A percentile compares a stretch with the other conserved stretches of the same genome.
phyloP scores from a whole-genome alignment of 1,140 invertebrate species.

The Philotrypesis tridentata region DNA sequence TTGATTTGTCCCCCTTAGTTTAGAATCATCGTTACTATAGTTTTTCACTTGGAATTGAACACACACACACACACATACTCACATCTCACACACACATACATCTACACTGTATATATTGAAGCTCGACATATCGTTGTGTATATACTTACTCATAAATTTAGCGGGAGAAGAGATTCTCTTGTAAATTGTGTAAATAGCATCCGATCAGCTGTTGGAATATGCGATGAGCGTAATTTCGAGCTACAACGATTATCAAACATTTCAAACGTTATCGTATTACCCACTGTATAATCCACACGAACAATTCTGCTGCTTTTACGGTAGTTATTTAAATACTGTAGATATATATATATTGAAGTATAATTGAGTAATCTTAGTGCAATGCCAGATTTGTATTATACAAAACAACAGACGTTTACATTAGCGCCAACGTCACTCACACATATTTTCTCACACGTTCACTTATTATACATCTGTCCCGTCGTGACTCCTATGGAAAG shows the following conservation, averaged over 20 bases:
- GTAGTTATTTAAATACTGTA: constrained; percentile 35
- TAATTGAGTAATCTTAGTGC: constrained; percentile 34
- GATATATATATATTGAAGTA: constrained; percentile 6
- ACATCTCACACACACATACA: too few relatives aligned
- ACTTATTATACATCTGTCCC: too few relatives aligned
- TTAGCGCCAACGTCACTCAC: not conserved
- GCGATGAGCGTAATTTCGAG: not conserved
- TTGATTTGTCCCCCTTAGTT: constrained; percentile 19
- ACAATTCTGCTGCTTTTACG: constrained; percentile 29
- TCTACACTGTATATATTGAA: constrained; percentile 2
- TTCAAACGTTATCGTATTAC: not conserved
- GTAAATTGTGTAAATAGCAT: too few relatives aligned
- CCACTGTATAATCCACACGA: not conserved
- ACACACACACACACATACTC: not conserved
- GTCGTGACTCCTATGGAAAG: not conserved
- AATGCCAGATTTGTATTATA: constrained; percentile 4
- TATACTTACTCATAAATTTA: too few relatives aligned
- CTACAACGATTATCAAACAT: not conserved
- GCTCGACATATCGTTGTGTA: constrained; percentile 3
- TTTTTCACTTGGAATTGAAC: constrained; percentile 30
- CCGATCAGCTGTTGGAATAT: too few relatives aligned
- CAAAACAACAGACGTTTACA: not conserved
- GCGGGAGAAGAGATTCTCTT: too few relatives aligned
- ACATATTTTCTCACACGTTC: not conserved
- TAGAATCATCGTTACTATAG: not conserved